A percentile compares a stretch with the other conserved stretches of the same genome.
phyloP scores from a whole-genome alignment of 1,140 invertebrate species.

The Drosophila murphyi region DNA sequence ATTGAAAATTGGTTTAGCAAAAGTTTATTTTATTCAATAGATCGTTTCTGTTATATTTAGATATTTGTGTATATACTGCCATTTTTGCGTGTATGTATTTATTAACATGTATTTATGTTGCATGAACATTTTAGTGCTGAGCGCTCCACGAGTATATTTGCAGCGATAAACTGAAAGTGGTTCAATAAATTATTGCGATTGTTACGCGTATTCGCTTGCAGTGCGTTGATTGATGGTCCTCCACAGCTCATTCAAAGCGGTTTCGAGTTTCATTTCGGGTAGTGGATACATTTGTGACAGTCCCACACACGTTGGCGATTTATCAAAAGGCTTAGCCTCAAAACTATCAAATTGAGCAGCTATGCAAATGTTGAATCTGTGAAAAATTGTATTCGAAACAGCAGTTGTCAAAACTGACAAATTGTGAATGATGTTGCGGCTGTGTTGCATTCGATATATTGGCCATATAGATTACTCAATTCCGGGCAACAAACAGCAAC shows the following conservation, averaged over 20 bases:
- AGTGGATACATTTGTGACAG: conserved; percentile 24
- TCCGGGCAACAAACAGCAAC: conserved; percentile 4
- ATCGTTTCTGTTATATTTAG: too few species aligned
- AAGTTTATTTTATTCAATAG: too few species aligned
- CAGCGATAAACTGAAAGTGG: neutral
- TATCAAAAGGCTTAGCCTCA: conserved; percentile 33
- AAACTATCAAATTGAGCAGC: conserved; percentile 30
- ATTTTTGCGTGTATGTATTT: too few species aligned
- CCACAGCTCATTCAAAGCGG: neutral
- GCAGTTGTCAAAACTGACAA: conserved; percentile 42
- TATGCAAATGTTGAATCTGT: conserved; percentile 32
- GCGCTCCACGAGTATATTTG: neutral
- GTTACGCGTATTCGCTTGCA: conserved; percentile 12
- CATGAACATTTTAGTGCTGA: conserved; percentile 30
- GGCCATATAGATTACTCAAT: conserved; percentile 43
- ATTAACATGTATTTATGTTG: too few species aligned
- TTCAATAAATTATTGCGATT: conserved; percentile 33
- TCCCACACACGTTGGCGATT: conserved; percentile 17
- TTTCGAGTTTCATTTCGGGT: neutral
- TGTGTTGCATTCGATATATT: conserved; percentile 20
- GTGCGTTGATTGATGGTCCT: conserved; percentile 16
- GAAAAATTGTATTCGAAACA: conserved; percentile 22
- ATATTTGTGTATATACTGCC: too few species aligned
- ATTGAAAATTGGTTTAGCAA: too few species aligned
- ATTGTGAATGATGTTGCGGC: conserved; percentile 33